Percentiles rank a stretch among this genome's conserved stretches.
Evolutionary conservation across 1,140 invertebrate species (phyloP).

Genomic region (Penaeus chinensis): DNA sequence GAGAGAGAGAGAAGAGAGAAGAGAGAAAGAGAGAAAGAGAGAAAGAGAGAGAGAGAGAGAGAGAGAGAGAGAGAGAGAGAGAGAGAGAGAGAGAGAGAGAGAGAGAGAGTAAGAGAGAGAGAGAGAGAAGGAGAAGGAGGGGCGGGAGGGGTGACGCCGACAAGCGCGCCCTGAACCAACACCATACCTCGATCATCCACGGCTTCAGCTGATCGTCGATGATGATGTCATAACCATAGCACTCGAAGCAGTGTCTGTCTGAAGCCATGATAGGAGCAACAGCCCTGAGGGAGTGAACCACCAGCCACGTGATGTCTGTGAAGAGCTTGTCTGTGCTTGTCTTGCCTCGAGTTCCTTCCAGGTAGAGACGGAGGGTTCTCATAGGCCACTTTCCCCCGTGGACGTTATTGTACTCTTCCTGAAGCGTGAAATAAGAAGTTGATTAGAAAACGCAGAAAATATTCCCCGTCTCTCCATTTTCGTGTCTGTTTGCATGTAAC

Average conservation of each 20-base stretch:
- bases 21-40: no score
- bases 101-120: background rate
- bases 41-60: no score
- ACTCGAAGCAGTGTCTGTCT: conserved; percentile 85
- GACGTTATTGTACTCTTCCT: conserved; percentile 94
- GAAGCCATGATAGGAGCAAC: conserved; percentile 82
- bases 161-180: conserved; percentile 15
- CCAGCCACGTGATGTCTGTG: conserved; percentile 76
- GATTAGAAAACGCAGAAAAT: background rate
- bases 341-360: conserved; percentile 92
- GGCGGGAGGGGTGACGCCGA: background rate
- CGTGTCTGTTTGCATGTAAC: background rate
- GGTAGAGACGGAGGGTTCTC: conserved; percentile 88
- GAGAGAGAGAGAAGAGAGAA: no score
- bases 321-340: conserved; percentile 86
- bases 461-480: background rate
- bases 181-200: conserved; percentile 81
- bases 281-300: conserved; percentile 72
- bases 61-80: no score
- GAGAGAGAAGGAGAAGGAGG: background rate
- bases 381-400: conserved; percentile 96
- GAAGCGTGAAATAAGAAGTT: conserved; percentile 22
- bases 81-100: background rate
- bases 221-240: conserved; percentile 88
- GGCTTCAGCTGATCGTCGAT: conserved; percentile 87